Base-by-base conservation (phyloP, 2,113 vertebrate species). In the Crotalus horridus region DNA sequence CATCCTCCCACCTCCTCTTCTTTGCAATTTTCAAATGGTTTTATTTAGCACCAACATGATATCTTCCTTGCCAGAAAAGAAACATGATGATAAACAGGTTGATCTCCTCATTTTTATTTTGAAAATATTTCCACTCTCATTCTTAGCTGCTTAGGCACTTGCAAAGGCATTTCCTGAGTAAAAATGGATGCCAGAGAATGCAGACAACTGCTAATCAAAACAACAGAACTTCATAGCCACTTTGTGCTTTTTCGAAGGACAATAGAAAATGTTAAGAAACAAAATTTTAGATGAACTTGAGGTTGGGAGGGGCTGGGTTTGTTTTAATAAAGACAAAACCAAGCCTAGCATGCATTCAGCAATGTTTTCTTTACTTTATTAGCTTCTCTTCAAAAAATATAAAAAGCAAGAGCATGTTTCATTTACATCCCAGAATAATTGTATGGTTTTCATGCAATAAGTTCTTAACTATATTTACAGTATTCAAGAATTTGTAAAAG, bases 1-100 rank as follows among this genome's bases (percentile, higher is more conserved):
- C 20, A 81, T 87, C 24, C 23, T 64, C 87, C n/a, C n/a, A 1
- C 43, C 4, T 48, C 15, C 33, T 61, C 56, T n/a, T 46, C 23
- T 29, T 51, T 69, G 69, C 91, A 54, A 48, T 74, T 94, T 95
- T 92, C 74, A 64, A 87, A 91, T 58, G 85, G n/a, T 74, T 90
- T 90, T 74, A 20, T 43, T 85, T 92, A 33, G 53, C 87, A 86
- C 51, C 58, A 89, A 74, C 0, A 15, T 29, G 58, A 33, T 85
- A 1, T 90, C 48, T 94, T 95, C 90, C 74, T 93, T 74, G 59
- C 86, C 92, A 85, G 87, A 58, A 58, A 4, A 29, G 46, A 81
- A 85, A 33, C 64, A 58, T 58, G 56, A 43, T 94, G 92, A 93
- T 85, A 85, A 89, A 91, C 89, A 54, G 58, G 85, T 90, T 59